Percentiles rank a stretch among this genome's conserved stretches.
Evolutionary conservation across 2,797 vertebrate species (phyloP).

Genomic region (Crocidura indochinensis): DNA sequence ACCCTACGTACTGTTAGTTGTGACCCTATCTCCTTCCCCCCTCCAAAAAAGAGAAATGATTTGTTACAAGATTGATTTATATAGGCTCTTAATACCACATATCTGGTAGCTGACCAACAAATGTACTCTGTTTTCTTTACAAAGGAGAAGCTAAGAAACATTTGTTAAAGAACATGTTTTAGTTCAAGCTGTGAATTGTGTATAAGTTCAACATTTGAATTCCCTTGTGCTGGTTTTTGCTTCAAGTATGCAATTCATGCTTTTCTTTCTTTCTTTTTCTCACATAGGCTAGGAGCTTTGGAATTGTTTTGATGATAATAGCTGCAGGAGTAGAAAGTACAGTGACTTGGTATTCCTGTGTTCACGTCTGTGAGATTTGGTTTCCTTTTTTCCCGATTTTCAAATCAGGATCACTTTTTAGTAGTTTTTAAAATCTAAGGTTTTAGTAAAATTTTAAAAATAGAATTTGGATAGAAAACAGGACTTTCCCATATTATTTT

Average conservation of each 20-base stretch:
- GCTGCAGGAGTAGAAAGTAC: neutral
- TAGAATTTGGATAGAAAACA: neutral
- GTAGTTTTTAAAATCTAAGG: neutral
- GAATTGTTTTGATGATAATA: constrained; percentile 57
- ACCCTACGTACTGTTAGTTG: too few relatives aligned
- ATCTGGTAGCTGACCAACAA: constrained; percentile 16
- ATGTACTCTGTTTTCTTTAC: constrained; percentile 39
- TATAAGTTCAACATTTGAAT: constrained; percentile 34
- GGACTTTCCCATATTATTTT: constrained; percentile 40
- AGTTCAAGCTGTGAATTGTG: constrained; percentile 9
- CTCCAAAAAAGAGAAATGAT: neutral
- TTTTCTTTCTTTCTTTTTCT: constrained; percentile 6
- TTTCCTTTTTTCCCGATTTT: neutral
- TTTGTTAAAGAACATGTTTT: constrained; percentile 37
- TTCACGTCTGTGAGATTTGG: constrained; percentile 2
- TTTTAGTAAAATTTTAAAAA: constrained; percentile 17
- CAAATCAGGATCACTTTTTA: neutral
- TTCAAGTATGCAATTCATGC: neutral
- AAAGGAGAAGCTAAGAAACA: constrained; percentile 16
- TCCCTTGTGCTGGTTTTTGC: constrained; percentile 21
- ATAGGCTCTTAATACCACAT: neutral
- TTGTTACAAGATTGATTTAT: neutral
- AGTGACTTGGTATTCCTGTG: constrained; percentile 20
- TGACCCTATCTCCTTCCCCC: too few relatives aligned
- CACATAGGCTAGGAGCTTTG: neutral